Evolutionary conservation across 2,888 invertebrate genomes (phyloP), one percentile per base, ranked within the genome.

Genomic region (Nomada fabriciana): DNA sequence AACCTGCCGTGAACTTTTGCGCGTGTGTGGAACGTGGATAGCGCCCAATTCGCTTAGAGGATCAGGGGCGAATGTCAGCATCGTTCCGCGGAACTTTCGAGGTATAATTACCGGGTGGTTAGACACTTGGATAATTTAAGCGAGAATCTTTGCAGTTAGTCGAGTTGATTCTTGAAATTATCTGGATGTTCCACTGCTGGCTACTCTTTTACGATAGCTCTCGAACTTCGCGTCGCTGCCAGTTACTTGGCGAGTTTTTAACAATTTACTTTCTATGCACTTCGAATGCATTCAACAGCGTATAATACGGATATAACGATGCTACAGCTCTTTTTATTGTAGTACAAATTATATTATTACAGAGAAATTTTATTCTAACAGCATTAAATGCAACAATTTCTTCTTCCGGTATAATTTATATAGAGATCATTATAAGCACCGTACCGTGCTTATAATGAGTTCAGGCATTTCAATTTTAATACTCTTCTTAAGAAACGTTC

Each of bases 131-230:
- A 43, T 47, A 73, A 73, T 57, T 65, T 43, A 43, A 73, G 25
- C 43, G n/a, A 20, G 43, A 65, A 52, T 60, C 70, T 52, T 60
- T 29, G 47, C 29, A 70, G 59, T 70, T 59, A 15, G 43, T 29
- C 4, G 20, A 50, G 60, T 60, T 60, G 70, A 71, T 71, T 71
- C 70, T 71, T 71, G 36, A 71, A 71, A 71, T 71, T 71, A 52
- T 61, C 60, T 47, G 47, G 29, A 1, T 50, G 69, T 29, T 50
- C 36, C 60, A 1, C 23, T 23, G 50, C 7, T 10, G 29, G 50
- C n/a, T 18, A 70, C 60, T 60, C 36, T 23, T 59, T 60, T 52
- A 60, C 36, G 36, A 52, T 52, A 47, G 36, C 3, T 11, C 50
- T 15, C 36, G 11, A 60, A 60, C 60, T 60, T 52, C n/a, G 15